These are phyloP conservation scores for Chrysocyon brachyurus DNA, from an alignment of 2,797 vertebrate genomes.

Conservation along the genomic window DNA sequence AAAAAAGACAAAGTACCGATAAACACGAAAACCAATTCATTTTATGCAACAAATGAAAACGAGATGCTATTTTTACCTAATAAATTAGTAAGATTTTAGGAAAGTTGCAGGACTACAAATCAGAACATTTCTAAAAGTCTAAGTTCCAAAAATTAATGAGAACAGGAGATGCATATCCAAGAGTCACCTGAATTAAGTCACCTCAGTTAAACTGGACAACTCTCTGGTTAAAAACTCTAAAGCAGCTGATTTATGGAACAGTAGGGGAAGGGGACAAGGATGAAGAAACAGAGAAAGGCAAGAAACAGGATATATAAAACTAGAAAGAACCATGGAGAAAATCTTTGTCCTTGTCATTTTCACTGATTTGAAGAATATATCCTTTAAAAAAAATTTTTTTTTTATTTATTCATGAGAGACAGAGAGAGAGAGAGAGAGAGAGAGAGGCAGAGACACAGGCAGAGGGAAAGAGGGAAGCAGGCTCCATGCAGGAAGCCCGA, in stretches of 20 bases:
- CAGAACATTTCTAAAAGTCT: constrained; percentile 30
- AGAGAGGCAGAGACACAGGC: too few species aligned
- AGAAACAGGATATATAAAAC: neutral
- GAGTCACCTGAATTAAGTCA: neutral
- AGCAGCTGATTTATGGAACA: neutral
- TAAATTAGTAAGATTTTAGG: constrained; percentile 48
- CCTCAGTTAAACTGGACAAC: neutral
- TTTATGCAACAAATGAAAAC: constrained; percentile 60
- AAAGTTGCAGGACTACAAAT: constrained; percentile 26
- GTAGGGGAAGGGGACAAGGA: neutral
- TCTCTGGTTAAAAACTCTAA: neutral
- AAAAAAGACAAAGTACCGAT: neutral
- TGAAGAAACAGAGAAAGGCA: neutral
- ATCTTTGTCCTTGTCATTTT: neutral
- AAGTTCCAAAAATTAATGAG: constrained; percentile 34
- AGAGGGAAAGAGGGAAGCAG: too few species aligned
- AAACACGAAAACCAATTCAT: constrained; percentile 6
- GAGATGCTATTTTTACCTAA: constrained; percentile 27
- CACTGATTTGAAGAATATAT: neutral
- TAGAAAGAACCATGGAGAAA: neutral
- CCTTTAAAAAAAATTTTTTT: too few species aligned
- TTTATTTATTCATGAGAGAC: too few species aligned
- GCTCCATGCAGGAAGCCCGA: too few species aligned
- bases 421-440: too few species aligned
- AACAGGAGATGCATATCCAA: neutral